Conservation (phyloP, 1,140 invertebrate genomes). For the Drosophila pectinifera region DNA sequence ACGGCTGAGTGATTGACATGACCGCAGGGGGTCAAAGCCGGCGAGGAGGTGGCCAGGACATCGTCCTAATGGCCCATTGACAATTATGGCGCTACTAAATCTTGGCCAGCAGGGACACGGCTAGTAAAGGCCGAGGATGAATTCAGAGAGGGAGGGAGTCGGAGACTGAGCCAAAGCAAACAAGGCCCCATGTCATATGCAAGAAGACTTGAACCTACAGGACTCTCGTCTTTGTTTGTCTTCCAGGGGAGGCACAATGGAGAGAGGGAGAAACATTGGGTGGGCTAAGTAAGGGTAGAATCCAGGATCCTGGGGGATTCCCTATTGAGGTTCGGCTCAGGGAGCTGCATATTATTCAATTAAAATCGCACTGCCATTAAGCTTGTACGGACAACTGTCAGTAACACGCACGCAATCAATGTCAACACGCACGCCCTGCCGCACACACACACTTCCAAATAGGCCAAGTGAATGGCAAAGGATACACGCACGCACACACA, state of each 20-base stretch:
- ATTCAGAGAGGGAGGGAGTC: not conserved
- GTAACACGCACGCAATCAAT: constrained; percentile 62
- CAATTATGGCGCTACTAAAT: constrained; percentile 81
- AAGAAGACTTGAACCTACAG: constrained; percentile 20
- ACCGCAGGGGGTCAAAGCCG: constrained; percentile 52
- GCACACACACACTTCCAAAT: constrained; percentile 18
- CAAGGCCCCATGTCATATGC: constrained; percentile 43
- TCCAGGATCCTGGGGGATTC: constrained; percentile 1
- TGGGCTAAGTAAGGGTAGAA: not conserved
- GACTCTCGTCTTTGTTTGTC: constrained; percentile 31
- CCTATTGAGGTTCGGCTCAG: constrained; percentile 19
- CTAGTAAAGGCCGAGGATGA: constrained; percentile 2
- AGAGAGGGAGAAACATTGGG: constrained; percentile 1
- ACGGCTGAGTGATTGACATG: constrained; percentile 65
- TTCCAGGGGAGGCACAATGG: constrained; percentile 7
- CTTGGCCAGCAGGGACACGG: constrained; percentile 45
- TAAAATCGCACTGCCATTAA: constrained; percentile 81
- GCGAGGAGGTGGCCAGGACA: constrained; percentile 18
- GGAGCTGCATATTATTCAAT: constrained; percentile 80
- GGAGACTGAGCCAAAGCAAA: constrained; percentile 29
- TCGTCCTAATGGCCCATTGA: constrained; percentile 74
- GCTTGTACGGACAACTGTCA: constrained; percentile 77
- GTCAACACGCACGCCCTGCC: constrained; percentile 57
- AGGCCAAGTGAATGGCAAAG: constrained; percentile 22
- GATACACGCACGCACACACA: constrained; percentile 22